Evolutionary conservation across 2,113 vertebrate genomes (phyloP).

Genomic region (Pandion haliaetus): DNA sequence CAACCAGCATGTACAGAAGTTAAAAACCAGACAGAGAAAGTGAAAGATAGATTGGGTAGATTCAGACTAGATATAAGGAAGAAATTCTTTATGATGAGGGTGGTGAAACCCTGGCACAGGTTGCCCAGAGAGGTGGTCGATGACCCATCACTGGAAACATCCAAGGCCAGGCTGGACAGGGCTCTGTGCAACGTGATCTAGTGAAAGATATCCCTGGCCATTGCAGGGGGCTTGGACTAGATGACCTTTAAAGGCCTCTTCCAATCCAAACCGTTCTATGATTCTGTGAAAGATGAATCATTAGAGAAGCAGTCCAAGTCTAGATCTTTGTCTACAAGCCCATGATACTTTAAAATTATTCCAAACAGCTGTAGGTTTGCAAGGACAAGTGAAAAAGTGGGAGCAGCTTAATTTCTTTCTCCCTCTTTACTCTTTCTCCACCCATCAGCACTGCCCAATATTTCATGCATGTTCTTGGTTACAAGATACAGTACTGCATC

Average conservation of each 20-base stretch:
- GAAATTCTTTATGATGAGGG: rapidly evolving
- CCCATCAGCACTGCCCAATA: neutral
- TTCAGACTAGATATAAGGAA: neutral
- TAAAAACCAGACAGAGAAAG: neutral
- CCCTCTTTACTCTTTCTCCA: neutral
- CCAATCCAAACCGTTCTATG: neutral
- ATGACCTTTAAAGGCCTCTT: neutral
- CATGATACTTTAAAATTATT: neutral
- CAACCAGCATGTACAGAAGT: neutral
- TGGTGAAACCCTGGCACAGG: neutral
- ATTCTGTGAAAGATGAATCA: neutral
- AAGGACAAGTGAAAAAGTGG: neutral
- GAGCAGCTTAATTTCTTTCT: neutral
- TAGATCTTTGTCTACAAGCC: neutral
- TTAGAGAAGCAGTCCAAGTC: neutral
- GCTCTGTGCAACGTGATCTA: neutral
- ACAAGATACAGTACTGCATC: neutral
- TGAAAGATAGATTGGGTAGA: neutral
- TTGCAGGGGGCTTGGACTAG: too few species aligned
- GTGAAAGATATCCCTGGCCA: neutral
- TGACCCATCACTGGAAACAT: too few species aligned
- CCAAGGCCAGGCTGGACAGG: neutral
- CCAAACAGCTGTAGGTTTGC: neutral
- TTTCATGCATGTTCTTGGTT: neutral
- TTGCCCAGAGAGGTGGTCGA: neutral